phyloP scores from a whole-genome alignment of 1,140 invertebrate genomes.

The Bombus waltoni region DNA sequence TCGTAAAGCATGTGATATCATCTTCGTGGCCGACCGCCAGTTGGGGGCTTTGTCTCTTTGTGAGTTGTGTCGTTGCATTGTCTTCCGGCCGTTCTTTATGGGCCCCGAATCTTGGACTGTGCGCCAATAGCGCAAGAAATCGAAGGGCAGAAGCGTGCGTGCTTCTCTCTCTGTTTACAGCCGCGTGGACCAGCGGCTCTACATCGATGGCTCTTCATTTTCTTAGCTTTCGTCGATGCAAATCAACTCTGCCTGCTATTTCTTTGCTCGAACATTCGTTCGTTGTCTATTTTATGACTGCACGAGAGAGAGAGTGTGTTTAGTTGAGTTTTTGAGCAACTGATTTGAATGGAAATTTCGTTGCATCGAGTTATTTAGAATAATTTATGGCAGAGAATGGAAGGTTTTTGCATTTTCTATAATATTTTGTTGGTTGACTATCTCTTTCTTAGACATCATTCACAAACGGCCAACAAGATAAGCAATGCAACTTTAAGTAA shows the following conservation, averaged over 20 bases:
- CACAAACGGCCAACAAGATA: too few relatives aligned
- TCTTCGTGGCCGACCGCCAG: slow-evolving; percentile 72
- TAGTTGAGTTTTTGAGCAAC: neutral
- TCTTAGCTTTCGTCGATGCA: neutral
- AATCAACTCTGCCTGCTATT: neutral
- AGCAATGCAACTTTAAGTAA: too few relatives aligned
- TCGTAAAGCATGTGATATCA: slow-evolving; percentile 77
- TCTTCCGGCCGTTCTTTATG: slow-evolving; percentile 71
- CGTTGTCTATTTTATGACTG: neutral
- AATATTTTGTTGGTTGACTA: too few relatives aligned
- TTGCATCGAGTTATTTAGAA: neutral
- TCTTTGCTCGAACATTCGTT: neutral
- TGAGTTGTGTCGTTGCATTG: slow-evolving; percentile 72
- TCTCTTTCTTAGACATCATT: too few relatives aligned
- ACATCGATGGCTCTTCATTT: neutral
- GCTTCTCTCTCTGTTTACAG: neutral
- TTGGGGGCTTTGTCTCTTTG: slow-evolving; percentile 73
- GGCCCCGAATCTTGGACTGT: slow-evolving; percentile 55
- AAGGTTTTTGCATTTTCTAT: neutral
- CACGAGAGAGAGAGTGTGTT: neutral
- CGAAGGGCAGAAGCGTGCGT: slow-evolving; percentile 46
- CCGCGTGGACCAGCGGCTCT: neutral
- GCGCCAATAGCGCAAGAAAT: slow-evolving; percentile 66
- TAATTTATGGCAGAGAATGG: neutral
- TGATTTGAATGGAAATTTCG: neutral